These are phyloP conservation scores for Clanis bilineata DNA, from an alignment of 2,888 invertebrate genomes.

Conservation along the genomic window DNA sequence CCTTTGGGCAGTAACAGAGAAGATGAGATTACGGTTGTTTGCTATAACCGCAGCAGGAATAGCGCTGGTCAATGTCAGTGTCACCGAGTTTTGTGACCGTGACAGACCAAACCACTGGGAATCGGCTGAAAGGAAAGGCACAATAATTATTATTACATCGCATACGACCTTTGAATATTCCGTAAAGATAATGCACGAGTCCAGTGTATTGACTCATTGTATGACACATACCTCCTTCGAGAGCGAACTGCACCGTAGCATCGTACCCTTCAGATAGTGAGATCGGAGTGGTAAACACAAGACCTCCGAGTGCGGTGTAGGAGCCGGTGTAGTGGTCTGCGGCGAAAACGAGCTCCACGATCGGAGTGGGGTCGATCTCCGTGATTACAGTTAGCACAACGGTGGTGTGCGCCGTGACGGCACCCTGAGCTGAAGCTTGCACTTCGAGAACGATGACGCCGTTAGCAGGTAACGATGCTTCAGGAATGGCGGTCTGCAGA, in stretches of 20 bases:
- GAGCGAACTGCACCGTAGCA: constrained; percentile 30
- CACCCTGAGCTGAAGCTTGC: constrained; percentile 20
- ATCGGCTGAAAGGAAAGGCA: neutral
- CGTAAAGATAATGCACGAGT: no score
- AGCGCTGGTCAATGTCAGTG: neutral
- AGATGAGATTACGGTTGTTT: neutral
- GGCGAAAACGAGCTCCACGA: constrained; percentile 31
- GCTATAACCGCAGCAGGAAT: neutral
- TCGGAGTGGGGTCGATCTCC: neutral
- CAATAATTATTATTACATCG: no score
- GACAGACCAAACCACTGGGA: neutral
- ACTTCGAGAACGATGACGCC: constrained; percentile 23
- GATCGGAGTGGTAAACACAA: constrained; percentile 33
- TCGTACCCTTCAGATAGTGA: constrained; percentile 36
- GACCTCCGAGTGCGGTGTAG: constrained; percentile 29
- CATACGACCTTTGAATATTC: no score
- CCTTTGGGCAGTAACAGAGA: neutral
- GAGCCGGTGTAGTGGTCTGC: constrained; percentile 39
- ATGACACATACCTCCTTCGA: constrained; percentile 38
- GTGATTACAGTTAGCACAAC: constrained; percentile 19
- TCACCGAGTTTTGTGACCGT: neutral
- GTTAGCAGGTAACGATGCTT: constrained; percentile 28
- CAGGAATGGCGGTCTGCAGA: constrained; percentile 21
- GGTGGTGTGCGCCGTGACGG: constrained; percentile 21
- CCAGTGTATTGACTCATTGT: neutral